Percentiles rank a stretch among this genome's conserved stretches.
Evolutionary conservation across 2,113 vertebrate species (phyloP).

Genomic region (Gavialis gangeticus): DNA sequence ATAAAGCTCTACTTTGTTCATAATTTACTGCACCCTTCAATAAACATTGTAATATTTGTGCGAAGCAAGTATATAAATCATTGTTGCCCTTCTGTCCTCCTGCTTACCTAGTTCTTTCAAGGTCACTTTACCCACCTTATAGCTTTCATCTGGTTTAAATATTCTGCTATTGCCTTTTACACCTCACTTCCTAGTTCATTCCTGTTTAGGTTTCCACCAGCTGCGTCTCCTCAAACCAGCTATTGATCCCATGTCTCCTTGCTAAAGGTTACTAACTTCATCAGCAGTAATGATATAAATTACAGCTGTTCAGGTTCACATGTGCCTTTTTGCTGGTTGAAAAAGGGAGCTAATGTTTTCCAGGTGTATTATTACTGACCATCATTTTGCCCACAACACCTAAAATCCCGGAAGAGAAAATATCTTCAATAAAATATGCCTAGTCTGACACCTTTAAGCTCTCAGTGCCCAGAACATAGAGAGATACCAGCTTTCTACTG

Average conservation of each 20-base stretch:
- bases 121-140: constrained; percentile 55
- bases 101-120: constrained; percentile 49
- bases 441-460: background rate
- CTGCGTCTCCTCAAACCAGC: constrained; percentile 43
- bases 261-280: constrained; percentile 68
- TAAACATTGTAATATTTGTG: constrained; percentile 57
- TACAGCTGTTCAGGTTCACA: constrained; percentile 37
- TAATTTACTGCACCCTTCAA: constrained; percentile 52
- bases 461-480: constrained; percentile 1
- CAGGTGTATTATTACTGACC: constrained; percentile 9
- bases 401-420: background rate
- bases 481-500: constrained; percentile 33
- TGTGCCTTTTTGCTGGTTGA: background rate
- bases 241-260: constrained; percentile 68
- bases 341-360: background rate
- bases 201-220: constrained; percentile 42
- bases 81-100: constrained; percentile 36
- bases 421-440: background rate
- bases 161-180: constrained; percentile 47
- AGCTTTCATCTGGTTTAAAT: constrained; percentile 71
- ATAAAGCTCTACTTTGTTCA: constrained; percentile 51
- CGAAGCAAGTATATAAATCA: constrained; percentile 55
- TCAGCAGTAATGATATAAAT: constrained; percentile 47
- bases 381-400: background rate
- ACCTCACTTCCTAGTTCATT: constrained; percentile 51